Percentiles rank a stretch among this genome's conserved stretches.
Conservation (phyloP, 30 jellyfish, hydroid and myxozoan genomes). For the Pseudorhiza aurosa region DNA sequence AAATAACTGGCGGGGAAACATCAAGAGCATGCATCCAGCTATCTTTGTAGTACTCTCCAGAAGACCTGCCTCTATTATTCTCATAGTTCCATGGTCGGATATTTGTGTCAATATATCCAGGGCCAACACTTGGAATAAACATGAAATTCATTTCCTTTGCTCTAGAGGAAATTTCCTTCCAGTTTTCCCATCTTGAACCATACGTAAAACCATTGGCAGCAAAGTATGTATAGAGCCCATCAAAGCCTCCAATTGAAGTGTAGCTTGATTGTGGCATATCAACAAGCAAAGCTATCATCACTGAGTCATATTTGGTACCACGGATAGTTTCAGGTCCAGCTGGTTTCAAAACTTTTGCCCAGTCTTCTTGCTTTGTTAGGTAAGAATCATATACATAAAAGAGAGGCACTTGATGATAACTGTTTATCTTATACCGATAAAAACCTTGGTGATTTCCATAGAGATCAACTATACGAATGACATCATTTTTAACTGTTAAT, state of each 20-base stretch:
- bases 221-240: constrained; percentile 96
- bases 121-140: constrained; percentile 97
- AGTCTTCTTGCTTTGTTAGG: constrained; percentile 76
- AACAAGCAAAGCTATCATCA: constrained; percentile 82
- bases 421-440: constrained; percentile 46
- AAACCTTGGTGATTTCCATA: constrained; percentile 79
- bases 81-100: constrained; percentile 96
- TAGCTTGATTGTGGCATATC: constrained; percentile 66
- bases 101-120: constrained; percentile 93
- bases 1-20: constrained; percentile 58
- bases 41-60: constrained; percentile 78
- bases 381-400: constrained; percentile 92
- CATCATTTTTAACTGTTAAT: constrained; percentile 78
- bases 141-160: constrained; percentile 45
- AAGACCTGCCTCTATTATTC: constrained; percentile 73
- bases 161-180: constrained; percentile 67
- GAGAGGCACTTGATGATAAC: constrained; percentile 53
- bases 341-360: constrained; percentile 71
- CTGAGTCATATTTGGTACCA: constrained; percentile 78
- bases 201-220: constrained; percentile 96
- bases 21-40: constrained; percentile 84
- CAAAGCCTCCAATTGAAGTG: constrained; percentile 80
- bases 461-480: constrained; percentile 58
- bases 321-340: constrained; percentile 76
- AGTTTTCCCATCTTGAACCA: constrained; percentile 89